These are phyloP conservation scores for Branchellion lobata DNA, from an alignment of 2,888 invertebrate species.

Conservation along the genomic window DNA sequence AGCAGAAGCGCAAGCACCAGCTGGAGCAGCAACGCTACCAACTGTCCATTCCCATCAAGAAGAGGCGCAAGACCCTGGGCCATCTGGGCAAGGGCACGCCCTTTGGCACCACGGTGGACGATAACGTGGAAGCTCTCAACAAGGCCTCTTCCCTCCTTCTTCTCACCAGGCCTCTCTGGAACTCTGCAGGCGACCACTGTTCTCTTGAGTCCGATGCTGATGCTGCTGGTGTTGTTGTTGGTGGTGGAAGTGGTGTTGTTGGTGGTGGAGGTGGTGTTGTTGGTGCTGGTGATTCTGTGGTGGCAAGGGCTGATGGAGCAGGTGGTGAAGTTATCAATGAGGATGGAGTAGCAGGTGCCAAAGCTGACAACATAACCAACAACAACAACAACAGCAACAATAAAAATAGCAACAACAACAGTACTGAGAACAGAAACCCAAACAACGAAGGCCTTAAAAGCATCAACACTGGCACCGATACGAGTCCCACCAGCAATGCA, in stretches of 20 bases:
- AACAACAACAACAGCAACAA: neutral
- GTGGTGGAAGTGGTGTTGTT: too few relatives aligned
- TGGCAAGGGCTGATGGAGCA: neutral
- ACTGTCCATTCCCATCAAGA: slow-evolving; percentile 47
- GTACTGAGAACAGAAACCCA: too few relatives aligned
- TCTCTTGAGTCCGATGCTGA: too few relatives aligned
- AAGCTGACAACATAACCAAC: neutral
- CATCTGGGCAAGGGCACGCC: slow-evolving; percentile 46
- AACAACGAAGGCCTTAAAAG: too few relatives aligned
- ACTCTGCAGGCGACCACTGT: neutral
- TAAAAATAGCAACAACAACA: neutral
- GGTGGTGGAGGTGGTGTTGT: too few relatives aligned
- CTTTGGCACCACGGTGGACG: slow-evolving; percentile 46
- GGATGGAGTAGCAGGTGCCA: neutral
- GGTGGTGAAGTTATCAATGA: neutral
- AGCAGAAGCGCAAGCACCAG: neutral
- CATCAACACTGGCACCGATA: too few relatives aligned
- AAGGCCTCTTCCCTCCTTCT: neutral
- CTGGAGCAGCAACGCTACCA: slow-evolving; percentile 18
- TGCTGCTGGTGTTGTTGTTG: too few relatives aligned
- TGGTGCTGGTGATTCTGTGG: neutral
- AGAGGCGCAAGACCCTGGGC: slow-evolving; percentile 45
- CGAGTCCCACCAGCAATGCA: too few relatives aligned
- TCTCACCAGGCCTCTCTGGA: slow-evolving; percentile 26
- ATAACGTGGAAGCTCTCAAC: slow-evolving; percentile 16